Evolutionary conservation across 2,113 vertebrate genomes (phyloP).

Genomic region (Tachycineta bicolor): DNA sequence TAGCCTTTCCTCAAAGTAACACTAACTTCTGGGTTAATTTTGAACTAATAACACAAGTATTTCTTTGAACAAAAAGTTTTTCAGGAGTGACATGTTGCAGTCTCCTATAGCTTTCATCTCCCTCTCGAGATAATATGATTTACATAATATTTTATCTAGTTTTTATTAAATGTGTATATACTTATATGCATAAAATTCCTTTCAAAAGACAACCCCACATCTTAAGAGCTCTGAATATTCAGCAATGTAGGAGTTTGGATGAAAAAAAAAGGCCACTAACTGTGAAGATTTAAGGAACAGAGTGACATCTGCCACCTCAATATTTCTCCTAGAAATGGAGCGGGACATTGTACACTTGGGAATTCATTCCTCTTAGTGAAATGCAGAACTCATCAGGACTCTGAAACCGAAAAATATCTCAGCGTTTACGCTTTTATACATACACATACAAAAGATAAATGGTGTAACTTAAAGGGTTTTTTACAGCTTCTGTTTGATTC

Average conservation of each 20-base stretch:
- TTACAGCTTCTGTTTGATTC: background rate
- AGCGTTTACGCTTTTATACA: background rate
- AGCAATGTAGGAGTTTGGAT: slow-evolving; percentile 22
- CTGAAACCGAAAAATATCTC: background rate
- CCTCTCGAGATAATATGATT: slow-evolving; percentile 61
- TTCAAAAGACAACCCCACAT: slow-evolving; percentile 24
- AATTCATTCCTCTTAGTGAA: slow-evolving; percentile 12
- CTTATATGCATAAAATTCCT: background rate
- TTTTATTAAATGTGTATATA: background rate
- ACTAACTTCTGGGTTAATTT: slow-evolving; percentile 40
- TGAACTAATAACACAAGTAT: slow-evolving; percentile 42
- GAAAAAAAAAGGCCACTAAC: slow-evolving; percentile 18
- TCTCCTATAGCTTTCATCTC: slow-evolving; percentile 58
- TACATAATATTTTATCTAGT: slow-evolving; percentile 65
- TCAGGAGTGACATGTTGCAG: slow-evolving; percentile 13
- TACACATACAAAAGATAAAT: background rate
- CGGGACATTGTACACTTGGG: background rate
- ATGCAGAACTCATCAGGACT: slow-evolving; percentile 15
- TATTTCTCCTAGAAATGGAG: slow-evolving; percentile 47
- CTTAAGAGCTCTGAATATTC: slow-evolving; percentile 36
- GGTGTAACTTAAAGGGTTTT: background rate
- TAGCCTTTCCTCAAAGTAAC: slow-evolving; percentile 28
- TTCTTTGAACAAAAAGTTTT: slow-evolving; percentile 44
- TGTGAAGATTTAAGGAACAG: slow-evolving; percentile 59
- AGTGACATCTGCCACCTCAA: slow-evolving; percentile 26